Percentiles rank a stretch among this genome's conserved stretches.
Conservation (phyloP, 1,140 invertebrate species). For the Listronotus bonariensis region DNA sequence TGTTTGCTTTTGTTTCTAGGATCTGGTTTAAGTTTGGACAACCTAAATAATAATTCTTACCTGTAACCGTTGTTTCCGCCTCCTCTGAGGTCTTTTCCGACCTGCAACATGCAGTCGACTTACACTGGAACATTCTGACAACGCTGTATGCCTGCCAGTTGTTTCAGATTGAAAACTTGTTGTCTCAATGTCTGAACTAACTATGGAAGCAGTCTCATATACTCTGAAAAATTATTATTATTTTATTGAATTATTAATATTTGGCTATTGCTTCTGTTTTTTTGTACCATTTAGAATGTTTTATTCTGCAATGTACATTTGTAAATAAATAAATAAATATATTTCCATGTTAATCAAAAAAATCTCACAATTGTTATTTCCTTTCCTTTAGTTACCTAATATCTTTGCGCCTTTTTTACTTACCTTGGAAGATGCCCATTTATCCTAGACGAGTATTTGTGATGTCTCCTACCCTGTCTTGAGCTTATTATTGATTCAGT, state of each 20-base stretch:
- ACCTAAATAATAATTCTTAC: slow-evolving; percentile 36
- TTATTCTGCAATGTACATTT: too few relatives aligned
- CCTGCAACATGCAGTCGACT: slow-evolving; percentile 57
- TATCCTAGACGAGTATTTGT: slow-evolving; percentile 68
- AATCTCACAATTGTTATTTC: too few relatives aligned
- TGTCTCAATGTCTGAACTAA: slow-evolving; percentile 93
- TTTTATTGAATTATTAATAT: too few relatives aligned
- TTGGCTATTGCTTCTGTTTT: too few relatives aligned
- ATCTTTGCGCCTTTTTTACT: not conserved
- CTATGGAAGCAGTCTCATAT: slow-evolving; percentile 92
- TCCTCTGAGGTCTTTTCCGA: slow-evolving; percentile 65
- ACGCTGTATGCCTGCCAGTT: slow-evolving; percentile 57
- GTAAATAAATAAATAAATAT: too few relatives aligned
- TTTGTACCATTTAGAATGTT: too few relatives aligned
- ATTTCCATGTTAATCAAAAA: too few relatives aligned
- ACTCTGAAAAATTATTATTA: slow-evolving; percentile 56
- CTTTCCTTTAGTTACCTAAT: too few relatives aligned
- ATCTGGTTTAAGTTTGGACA: too few relatives aligned
- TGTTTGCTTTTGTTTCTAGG: too few relatives aligned
- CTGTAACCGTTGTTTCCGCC: slow-evolving; percentile 65
- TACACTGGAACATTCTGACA: slow-evolving; percentile 64
- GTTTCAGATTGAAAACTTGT: slow-evolving; percentile 76
- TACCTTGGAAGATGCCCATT: slow-evolving; percentile 70
- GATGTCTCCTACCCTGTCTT: slow-evolving; percentile 71
- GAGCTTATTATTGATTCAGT: slow-evolving; percentile 90